Evolutionary conservation across 2,797 vertebrate genomes (phyloP).

Genomic region (Melanotaenia boesemani): DNA sequence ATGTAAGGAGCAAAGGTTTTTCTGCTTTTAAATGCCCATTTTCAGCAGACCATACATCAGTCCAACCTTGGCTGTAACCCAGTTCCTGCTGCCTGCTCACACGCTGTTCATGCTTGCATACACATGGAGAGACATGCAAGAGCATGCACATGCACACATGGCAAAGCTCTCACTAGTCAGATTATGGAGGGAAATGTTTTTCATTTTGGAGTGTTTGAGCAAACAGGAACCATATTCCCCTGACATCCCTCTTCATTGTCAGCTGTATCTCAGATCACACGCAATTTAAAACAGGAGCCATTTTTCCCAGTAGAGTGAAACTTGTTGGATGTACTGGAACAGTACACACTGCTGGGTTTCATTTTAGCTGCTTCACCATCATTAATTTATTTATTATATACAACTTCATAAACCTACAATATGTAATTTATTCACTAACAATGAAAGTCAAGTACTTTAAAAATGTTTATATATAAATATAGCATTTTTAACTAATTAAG

Average conservation of each 20-base stretch:
- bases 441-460: background rate
- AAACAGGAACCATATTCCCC: conserved; percentile 52
- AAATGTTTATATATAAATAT: background rate
- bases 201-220: conserved; percentile 64
- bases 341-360: background rate
- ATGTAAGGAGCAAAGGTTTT: background rate
- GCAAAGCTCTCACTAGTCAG: conserved; percentile 46
- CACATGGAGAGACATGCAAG: conserved; percentile 13
- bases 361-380: background rate
- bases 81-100: conserved; percentile 2
- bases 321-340: conserved; percentile 16
- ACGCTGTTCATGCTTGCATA: conserved; percentile 5
- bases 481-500: background rate
- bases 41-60: background rate
- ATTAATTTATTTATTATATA: background rate
- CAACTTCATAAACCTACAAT: background rate
- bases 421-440: background rate
- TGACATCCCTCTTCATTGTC: conserved; percentile 35
- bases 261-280: conserved; percentile 28
- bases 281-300: conserved; percentile 21
- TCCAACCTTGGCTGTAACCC: conserved; percentile 12
- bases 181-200: conserved; percentile 68
- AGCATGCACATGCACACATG: conserved; percentile 12
- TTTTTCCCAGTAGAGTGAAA: conserved; percentile 12
- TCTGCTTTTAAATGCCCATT: conserved; percentile 4